phyloP scores from a whole-genome alignment of 1,140 invertebrate genomes.

The Ceratosolen fusciceps region DNA sequence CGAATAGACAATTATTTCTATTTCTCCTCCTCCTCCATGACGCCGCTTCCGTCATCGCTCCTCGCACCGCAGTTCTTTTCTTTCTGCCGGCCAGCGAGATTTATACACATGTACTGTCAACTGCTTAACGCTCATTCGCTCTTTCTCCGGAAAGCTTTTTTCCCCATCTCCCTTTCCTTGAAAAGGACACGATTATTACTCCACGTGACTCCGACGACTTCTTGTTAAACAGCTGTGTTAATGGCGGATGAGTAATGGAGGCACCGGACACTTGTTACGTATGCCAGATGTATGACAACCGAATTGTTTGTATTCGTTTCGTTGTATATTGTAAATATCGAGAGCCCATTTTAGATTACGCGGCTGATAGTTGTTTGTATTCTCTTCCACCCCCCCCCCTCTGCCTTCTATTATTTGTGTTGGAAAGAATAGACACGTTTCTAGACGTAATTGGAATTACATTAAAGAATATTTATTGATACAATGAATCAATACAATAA shows the following conservation, averaged over 20 bases:
- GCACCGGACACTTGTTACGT: neutral
- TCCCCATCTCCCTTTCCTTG: neutral
- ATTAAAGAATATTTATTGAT: too few relatives aligned
- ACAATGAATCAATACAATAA: too few relatives aligned
- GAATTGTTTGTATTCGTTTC: neutral
- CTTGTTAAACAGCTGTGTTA: neutral
- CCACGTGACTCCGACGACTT: neutral
- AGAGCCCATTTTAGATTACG: neutral
- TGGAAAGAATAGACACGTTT: too few relatives aligned
- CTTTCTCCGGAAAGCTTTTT: neutral
- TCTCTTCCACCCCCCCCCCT: too few relatives aligned
- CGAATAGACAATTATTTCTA: slow-evolving; percentile 14
- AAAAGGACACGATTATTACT: neutral
- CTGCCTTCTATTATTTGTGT: too few relatives aligned
- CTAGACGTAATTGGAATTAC: too few relatives aligned
- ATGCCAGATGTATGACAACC: neutral
- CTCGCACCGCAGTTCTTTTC: too few relatives aligned
- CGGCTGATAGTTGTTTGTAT: neutral
- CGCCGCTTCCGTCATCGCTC: too few relatives aligned
- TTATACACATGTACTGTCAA: neutral
- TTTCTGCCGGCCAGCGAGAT: too few relatives aligned
- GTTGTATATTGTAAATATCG: neutral
- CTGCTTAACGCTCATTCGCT: too few relatives aligned
- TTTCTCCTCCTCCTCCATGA: too few relatives aligned
- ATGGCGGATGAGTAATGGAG: neutral